These are phyloP conservation scores for Luscinia luscinia DNA, from an alignment of 2,797 vertebrate genomes.

Conservation along the genomic window DNA sequence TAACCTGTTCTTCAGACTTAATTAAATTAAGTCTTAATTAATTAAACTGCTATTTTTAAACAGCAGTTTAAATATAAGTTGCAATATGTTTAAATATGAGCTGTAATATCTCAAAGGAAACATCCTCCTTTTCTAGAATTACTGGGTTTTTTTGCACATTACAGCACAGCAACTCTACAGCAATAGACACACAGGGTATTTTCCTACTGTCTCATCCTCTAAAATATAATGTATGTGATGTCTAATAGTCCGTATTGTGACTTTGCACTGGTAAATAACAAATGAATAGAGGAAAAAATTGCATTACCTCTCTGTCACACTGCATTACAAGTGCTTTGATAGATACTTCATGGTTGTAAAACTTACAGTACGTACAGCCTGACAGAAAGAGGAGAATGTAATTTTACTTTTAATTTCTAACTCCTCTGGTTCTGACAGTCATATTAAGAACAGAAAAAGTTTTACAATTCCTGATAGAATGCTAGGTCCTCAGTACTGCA, in stretches of 20 bases:
- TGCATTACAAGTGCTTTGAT: constrained; percentile 6
- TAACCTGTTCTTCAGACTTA: not conserved
- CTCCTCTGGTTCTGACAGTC: not conserved
- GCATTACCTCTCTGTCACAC: constrained; percentile 23
- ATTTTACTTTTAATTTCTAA: constrained; percentile 21
- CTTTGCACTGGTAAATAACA: constrained; percentile 20
- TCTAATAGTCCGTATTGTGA: not conserved
- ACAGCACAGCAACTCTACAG: not conserved
- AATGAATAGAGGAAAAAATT: not conserved
- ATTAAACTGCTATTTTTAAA: not conserved
- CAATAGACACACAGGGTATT: not conserved
- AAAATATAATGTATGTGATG: not conserved
- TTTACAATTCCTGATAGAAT: not conserved
- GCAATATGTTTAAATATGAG: too few species aligned
- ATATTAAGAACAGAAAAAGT: not conserved
- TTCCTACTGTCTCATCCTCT: not conserved
- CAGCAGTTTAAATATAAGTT: too few species aligned
- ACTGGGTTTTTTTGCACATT: not conserved
- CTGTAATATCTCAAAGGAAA: not conserved
- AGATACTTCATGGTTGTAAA: not conserved
- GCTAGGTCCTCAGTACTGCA: not conserved
- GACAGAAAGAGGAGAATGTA: not conserved
- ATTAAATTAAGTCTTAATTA: not conserved
- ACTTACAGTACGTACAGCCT: not conserved
- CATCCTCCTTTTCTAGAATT: not conserved